Evolutionary conservation across 2,888 invertebrate genomes (phyloP).

Genomic region (Desoria tigrina): DNA sequence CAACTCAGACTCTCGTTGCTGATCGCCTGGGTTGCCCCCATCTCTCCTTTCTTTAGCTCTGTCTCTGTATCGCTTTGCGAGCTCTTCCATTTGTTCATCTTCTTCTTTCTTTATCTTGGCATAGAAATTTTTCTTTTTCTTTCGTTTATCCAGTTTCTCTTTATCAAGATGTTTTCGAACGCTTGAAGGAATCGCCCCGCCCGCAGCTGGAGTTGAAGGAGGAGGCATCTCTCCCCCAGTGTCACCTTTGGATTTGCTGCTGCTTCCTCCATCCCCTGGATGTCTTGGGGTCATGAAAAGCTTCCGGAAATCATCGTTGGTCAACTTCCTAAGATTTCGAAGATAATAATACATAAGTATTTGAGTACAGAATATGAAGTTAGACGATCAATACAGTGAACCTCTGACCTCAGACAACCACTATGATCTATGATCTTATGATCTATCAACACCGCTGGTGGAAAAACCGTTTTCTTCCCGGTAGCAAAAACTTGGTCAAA

Average conservation of each 20-base stretch:
- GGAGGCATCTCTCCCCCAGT: constrained; percentile 40
- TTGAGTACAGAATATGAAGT: neutral
- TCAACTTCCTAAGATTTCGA: constrained; percentile 62
- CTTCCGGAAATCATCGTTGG: constrained; percentile 96
- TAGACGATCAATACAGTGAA: neutral
- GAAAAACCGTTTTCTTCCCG: too few relatives aligned
- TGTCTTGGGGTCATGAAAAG: constrained; percentile 91
- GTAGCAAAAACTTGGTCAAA: too few relatives aligned
- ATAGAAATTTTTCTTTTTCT: constrained; percentile 91
- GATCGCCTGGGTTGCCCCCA: constrained; percentile 77
- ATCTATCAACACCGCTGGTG: too few relatives aligned
- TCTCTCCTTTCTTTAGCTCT: constrained; percentile 87
- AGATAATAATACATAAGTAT: too few relatives aligned
- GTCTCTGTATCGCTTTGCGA: constrained; percentile 90
- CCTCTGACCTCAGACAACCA: neutral
- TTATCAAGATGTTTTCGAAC: constrained; percentile 55
- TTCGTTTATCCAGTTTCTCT: constrained; percentile 77
- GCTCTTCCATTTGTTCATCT: constrained; percentile 88
- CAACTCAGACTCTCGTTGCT: constrained; percentile 74
- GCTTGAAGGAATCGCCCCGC: constrained; percentile 50
- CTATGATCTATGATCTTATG: too few relatives aligned
- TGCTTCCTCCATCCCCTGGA: constrained; percentile 57
- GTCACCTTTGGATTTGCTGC: constrained; percentile 27
- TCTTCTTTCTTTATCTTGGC: constrained; percentile 91
- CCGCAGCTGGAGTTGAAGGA: constrained; percentile 37